phyloP scores from a whole-genome alignment of 2,888 invertebrate species.

The Noctua janthina region DNA sequence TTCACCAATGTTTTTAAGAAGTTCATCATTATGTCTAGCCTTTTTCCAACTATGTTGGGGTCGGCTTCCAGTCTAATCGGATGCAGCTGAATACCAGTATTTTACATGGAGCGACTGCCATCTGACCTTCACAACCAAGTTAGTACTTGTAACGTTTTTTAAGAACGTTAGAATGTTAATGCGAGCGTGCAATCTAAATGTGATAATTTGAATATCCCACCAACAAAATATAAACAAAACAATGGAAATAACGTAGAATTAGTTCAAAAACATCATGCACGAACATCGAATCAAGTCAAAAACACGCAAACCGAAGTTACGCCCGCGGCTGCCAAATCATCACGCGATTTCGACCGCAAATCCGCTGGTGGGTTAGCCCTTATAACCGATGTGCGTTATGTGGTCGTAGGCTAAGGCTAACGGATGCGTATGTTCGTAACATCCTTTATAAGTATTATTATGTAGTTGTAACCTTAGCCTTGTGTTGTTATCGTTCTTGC shows the following conservation, averaged over 20 bases:
- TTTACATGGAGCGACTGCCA: no score
- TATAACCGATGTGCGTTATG: conserved; percentile 40
- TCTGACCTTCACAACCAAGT: no score
- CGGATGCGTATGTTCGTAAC: conserved; percentile 65
- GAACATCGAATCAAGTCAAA: conserved; percentile 20
- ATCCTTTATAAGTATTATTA: conserved; percentile 52
- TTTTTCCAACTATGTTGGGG: no score
- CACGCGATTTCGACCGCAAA: conserved; percentile 51
- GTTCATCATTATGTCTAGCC: no score
- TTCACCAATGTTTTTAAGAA: not conserved
- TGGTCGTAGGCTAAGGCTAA: conserved; percentile 64
- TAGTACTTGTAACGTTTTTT: not conserved
- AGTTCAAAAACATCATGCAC: conserved; percentile 10
- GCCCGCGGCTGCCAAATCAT: conserved; percentile 31
- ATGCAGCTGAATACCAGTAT: no score
- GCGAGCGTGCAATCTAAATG: not conserved
- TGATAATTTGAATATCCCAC: not conserved
- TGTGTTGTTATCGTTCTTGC: conserved; percentile 27
- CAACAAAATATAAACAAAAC: conserved; percentile 15
- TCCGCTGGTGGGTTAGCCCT: conserved; percentile 49
- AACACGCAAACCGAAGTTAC: conserved; percentile 30
- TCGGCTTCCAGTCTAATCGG: no score
- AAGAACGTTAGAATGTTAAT: conserved; percentile 1
- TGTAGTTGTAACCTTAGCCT: conserved; percentile 63
- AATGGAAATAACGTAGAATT: conserved; percentile 8